Evolutionary conservation across 2,888 invertebrate genomes (phyloP), one percentile per base, ranked within the genome.

Genomic region (Magallana nippona): DNA sequence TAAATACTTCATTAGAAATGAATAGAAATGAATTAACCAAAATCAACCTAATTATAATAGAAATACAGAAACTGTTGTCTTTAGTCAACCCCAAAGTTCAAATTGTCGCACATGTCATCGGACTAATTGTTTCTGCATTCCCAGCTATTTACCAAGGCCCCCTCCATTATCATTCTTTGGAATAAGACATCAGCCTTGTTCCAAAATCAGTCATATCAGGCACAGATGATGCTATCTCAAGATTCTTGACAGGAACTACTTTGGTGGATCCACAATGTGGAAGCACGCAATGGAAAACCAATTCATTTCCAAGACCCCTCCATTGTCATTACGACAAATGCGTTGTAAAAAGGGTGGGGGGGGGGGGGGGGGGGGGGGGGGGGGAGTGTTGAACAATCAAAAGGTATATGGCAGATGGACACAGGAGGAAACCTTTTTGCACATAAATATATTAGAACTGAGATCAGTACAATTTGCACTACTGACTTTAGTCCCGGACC

Each of bases 401-500:
- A 57, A 22, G 55, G 22, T 55, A 55, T 71, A 58, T n/a, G 81
- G 82, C 17, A 32, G 56, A 22, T 83, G 85, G 80, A 55, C 78
- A 56, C 22, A 44, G 56, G 77, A 82, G 55, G 81, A 81, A 81
- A 62, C 44, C 19, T 55, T n/a, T 44, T 10, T 55, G 44, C 80
- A 85, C 78, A 85, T 85, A 32, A 80, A 85, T 80, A 44, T 78
- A 32, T 44, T 80, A 44, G 85, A 85, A 57, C 58, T 85, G 19
- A 19, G 55, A 56, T 80, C 80, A 22, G 78, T 79, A 5, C 22
- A 60, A 56, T 81, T 78, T 81, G 56, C 81, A 15, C 58, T 84
- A 55, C n/a, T 60, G 60, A 58, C 58, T 27, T 63, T 63, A 32
- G 56, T 55, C n/a, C 57, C 32, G 57, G 22, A 81, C 10, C n/a